Conservation (phyloP, 2,113 vertebrate species). For the Chaenogobius annularis region DNA sequence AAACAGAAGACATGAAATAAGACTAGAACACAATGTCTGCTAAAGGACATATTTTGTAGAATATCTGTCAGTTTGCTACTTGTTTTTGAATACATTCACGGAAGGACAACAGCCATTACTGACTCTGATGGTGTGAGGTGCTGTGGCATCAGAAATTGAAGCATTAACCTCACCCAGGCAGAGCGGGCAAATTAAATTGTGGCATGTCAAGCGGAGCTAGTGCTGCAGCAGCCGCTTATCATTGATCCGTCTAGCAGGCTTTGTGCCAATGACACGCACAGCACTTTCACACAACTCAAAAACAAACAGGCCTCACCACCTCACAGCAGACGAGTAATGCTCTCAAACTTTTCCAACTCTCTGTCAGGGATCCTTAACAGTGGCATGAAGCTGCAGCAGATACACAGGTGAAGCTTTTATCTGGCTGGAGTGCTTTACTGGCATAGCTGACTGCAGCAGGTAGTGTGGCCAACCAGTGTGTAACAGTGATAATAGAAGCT, state of each 20-base stretch:
- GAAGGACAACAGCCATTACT: neutral
- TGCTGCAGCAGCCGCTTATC: conserved; percentile 44
- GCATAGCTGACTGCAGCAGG: conserved; percentile 56
- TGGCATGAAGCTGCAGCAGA: conserved; percentile 37
- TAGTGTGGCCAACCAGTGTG: conserved; percentile 42
- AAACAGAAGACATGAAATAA: too few species aligned
- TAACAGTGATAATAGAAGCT: conserved; percentile 45
- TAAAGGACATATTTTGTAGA: neutral
- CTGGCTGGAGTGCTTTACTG: conserved; percentile 45
- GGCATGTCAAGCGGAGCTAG: conserved; percentile 39
- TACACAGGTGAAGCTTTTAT: conserved; percentile 32
- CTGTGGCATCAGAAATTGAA: conserved; percentile 26
- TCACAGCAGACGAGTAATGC: conserved; percentile 17
- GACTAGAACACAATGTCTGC: neutral
- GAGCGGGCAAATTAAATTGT: conserved; percentile 44
- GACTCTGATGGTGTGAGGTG: conserved; percentile 9
- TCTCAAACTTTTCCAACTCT: conserved; percentile 16
- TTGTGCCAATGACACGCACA: conserved; percentile 57
- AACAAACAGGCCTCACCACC: conserved; percentile 50
- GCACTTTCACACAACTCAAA: conserved; percentile 49
- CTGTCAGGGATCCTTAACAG: conserved; percentile 20
- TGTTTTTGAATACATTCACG: neutral
- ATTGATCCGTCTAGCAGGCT: conserved; percentile 50
- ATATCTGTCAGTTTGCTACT: neutral
- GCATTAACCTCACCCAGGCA: conserved; percentile 44